Percentiles rank a stretch among this genome's conserved stretches.
Conservation (phyloP, 2,797 vertebrate species). For the Sebastes steindachneri region DNA sequence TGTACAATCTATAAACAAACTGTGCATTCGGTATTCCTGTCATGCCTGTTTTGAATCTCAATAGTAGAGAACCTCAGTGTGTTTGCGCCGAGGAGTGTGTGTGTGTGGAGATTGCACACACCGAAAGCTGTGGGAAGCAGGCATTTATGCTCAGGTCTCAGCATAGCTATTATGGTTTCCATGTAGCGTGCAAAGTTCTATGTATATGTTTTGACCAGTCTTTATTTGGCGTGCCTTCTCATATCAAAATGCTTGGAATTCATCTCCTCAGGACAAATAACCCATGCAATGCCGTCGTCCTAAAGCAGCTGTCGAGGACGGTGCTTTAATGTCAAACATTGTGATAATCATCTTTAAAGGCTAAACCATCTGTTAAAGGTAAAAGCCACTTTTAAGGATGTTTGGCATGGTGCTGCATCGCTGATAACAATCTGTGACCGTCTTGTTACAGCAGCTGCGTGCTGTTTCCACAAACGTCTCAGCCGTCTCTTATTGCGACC, state of each 20-base stretch:
- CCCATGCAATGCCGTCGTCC: constrained; percentile 42
- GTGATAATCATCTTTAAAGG: constrained; percentile 29
- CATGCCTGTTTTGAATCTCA: constrained; percentile 67
- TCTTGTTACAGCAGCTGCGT: constrained; percentile 42
- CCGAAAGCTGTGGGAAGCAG: constrained; percentile 75
- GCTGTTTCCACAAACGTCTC: constrained; percentile 16
- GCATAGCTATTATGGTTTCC: constrained; percentile 86
- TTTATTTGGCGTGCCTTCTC: constrained; percentile 79
- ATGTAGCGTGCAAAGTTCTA: constrained; percentile 85
- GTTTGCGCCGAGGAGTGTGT: constrained; percentile 47
- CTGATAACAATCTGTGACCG: constrained; percentile 21
- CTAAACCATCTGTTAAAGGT: constrained; percentile 5
- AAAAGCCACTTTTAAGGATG: constrained; percentile 24
- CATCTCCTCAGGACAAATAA: constrained; percentile 65
- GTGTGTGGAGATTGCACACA: constrained; percentile 40
- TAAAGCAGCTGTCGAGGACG: constrained; percentile 19
- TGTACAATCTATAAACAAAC: constrained; percentile 74
- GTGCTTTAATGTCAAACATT: constrained; percentile 24
- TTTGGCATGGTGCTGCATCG: constrained; percentile 10
- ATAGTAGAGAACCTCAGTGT: constrained; percentile 58
- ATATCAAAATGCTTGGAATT: constrained; percentile 84
- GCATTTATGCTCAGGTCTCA: constrained; percentile 76
- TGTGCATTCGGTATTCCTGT: constrained; percentile 68
- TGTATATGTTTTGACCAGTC: constrained; percentile 81
- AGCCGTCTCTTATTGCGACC: constrained; percentile 26